Evolutionary conservation across 2,113 vertebrate genomes (phyloP).

Genomic region (Rhabdomys dilectus): DNA sequence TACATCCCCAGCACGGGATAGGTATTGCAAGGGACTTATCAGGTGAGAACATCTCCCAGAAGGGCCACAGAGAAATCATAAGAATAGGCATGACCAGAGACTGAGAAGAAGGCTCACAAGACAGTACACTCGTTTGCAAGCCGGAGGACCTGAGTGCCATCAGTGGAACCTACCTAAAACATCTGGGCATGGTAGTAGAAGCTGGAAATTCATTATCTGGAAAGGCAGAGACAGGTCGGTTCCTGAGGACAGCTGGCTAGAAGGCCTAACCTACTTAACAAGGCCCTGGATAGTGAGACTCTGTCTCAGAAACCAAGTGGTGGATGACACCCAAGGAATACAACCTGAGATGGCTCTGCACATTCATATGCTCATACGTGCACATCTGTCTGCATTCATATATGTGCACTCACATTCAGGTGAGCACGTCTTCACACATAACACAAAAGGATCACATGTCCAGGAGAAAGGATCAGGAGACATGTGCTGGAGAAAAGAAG

Average conservation of each 20-base stretch:
- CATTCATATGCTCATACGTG: neutral
- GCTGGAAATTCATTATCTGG: neutral
- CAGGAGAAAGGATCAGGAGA: neutral
- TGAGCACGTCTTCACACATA: neutral
- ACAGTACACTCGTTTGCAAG: neutral
- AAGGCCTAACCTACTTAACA: too few species aligned
- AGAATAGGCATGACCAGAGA: neutral
- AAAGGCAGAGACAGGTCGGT: neutral
- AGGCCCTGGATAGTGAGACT: neutral
- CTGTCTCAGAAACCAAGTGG: neutral
- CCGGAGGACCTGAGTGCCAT: neutral
- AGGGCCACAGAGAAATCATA: neutral
- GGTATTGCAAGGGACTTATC: neutral
- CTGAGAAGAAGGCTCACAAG: neutral
- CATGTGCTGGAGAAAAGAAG: neutral
- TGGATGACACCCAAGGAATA: neutral
- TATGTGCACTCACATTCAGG: neutral
- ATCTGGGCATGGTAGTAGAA: neutral
- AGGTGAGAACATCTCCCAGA: neutral
- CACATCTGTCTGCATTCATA: neutral
- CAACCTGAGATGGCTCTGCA: neutral
- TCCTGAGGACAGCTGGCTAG: neutral
- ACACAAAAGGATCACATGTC: neutral
- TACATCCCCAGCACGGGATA: neutral
- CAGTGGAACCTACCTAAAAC: neutral